Conservation (phyloP, 2,888 invertebrate species). For the Charanyca ferruginea region DNA sequence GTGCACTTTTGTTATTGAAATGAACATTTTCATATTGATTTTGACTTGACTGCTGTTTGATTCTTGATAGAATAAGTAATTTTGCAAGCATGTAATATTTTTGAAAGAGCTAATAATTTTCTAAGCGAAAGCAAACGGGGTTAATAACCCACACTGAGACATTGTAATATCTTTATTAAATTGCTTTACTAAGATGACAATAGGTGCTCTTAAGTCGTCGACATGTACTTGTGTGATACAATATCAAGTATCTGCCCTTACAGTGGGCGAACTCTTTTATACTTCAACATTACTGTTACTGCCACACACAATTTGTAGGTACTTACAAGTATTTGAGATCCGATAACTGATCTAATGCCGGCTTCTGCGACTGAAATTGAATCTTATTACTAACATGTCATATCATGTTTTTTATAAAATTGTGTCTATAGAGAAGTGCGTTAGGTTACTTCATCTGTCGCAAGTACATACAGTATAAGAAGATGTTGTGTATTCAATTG, state of each 20-base stretch:
- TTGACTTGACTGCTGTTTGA: not conserved
- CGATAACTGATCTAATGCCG: not conserved
- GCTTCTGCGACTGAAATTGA: not conserved
- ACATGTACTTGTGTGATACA: conserved; percentile 28
- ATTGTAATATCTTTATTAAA: conserved; percentile 8
- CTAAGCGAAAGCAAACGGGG: not conserved
- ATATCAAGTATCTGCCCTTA: conserved; percentile 31
- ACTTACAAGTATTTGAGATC: conserved; percentile 4
- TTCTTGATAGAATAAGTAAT: not conserved
- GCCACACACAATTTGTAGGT: not conserved
- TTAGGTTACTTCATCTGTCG: not conserved
- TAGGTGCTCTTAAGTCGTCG: conserved; percentile 13
- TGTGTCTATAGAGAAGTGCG: no score
- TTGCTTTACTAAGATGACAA: conserved; percentile 15
- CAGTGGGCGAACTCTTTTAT: conserved; percentile 22
- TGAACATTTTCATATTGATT: conserved; percentile 33
- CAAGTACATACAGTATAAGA: not conserved
- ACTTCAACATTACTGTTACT: conserved; percentile 25
- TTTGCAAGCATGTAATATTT: not conserved
- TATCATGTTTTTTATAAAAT: not conserved
- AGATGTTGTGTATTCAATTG: not conserved
- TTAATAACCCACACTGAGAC: not conserved
- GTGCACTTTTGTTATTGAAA: conserved; percentile 38
- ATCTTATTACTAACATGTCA: not conserved
- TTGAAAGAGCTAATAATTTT: not conserved